Evolutionary conservation across 2,888 invertebrate species (phyloP), one percentile per base, ranked within the genome.

Genomic region (Orgyia antiqua): DNA sequence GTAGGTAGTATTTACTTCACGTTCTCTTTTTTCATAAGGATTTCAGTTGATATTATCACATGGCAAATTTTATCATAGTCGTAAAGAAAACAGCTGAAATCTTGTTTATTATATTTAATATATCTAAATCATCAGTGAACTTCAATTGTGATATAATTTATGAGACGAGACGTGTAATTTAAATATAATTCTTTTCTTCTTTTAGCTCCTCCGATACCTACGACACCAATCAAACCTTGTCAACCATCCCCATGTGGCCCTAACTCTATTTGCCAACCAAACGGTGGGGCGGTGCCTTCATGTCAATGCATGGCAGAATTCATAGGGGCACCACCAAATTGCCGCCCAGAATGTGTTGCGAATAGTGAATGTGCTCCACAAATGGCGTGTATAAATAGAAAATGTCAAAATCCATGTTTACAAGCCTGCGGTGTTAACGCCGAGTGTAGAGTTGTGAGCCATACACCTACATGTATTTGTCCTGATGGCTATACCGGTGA

Each of bases 191-290:
- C 2, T 20, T 3, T 11, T 15, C 32, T 44, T 26, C 40, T 36
- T 66, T 68, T 27, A 82, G 77, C 70, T 26, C 27, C 58, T 3
- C 69, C 73, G 34, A 63, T 61, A 17, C 69, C 74, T 23, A 45
- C 62, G n/a, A 58, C 68, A 25, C 55, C 62, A 26, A 37, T 45
- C n/a, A 84, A 93, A 60, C 91, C 91, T 5, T 94, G 94, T 56
- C 88, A 88, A 49, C 93, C 93, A 18, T 92, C 93, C 1, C 93
- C 94, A 1, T 94, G 94, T 65, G 94, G 94, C 18, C 89, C 93
- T 1, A 91, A 92, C 62, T 87, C 91, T 13, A 82, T 91, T 48
- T 92, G 92, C 51, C 88, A 88, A 45, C 77, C 76, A 47, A 72
- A 79, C 8, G 87, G 83, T 7, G 88, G 88, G 19, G 67, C 64